phyloP scores from a whole-genome alignment of 2,113 vertebrate genomes.

The Fulica atra region DNA sequence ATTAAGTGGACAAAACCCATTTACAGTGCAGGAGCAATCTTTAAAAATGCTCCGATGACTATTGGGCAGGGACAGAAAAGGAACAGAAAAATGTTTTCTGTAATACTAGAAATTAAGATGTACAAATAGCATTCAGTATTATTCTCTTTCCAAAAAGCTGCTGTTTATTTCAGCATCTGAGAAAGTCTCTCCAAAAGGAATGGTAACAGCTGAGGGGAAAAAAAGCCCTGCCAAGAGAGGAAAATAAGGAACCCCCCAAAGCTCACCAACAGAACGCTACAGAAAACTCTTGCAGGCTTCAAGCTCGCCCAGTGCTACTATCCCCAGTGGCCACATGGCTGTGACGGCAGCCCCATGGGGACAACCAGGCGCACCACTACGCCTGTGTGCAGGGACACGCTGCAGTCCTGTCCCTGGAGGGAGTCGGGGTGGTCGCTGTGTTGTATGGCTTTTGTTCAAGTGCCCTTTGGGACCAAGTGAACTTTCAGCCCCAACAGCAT shows the following conservation, averaged over 20 bases:
- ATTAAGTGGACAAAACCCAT: neutral
- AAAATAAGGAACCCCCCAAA: neutral
- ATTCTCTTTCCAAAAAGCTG: neutral
- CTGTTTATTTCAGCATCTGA: neutral
- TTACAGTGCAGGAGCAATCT: neutral
- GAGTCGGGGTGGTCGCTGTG: neutral
- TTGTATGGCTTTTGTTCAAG: neutral
- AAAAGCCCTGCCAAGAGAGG: neutral
- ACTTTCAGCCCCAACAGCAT: neutral
- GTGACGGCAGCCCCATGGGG: neutral
- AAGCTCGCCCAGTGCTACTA: neutral
- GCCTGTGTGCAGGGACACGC: neutral
- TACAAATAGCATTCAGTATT: neutral
- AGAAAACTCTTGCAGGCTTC: neutral
- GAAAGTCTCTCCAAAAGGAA: neutral
- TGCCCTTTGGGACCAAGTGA: neutral
- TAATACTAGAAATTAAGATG: neutral
- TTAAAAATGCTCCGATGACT: neutral
- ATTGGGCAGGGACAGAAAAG: neutral
- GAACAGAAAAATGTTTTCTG: neutral
- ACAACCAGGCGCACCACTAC: no score
- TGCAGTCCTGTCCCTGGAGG: neutral
- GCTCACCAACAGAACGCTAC: neutral
- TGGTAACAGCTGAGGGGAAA: neutral
- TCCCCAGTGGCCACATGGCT: accelerated